Percentiles rank a stretch among this genome's conserved stretches.
Conservation (phyloP, 2,888 invertebrate species). For the Hydrotaea diabolus region DNA sequence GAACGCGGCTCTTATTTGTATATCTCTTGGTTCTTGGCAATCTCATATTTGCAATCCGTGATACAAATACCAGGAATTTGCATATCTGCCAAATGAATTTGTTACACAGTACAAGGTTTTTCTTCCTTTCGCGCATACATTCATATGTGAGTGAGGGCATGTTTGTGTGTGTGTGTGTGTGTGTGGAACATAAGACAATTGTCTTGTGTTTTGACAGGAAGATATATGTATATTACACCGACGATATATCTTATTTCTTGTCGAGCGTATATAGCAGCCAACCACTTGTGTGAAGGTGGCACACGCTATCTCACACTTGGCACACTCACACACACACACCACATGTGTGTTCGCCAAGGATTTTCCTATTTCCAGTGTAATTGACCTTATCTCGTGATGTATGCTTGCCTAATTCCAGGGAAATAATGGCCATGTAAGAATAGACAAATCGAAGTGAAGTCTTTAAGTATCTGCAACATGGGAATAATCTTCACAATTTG, state of each 20-base stretch:
- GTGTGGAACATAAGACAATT: not conserved
- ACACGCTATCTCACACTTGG: not conserved
- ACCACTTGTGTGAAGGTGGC: constrained; percentile 2
- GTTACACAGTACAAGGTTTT: not conserved
- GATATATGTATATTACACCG: not conserved
- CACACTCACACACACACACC: too few species aligned
- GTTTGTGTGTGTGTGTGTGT: not conserved
- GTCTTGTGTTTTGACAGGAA: constrained; percentile 2
- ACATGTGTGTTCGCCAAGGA: not conserved
- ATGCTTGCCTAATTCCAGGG: not conserved
- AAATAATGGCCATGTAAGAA: not conserved
- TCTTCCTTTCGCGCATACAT: not conserved
- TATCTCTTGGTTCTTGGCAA: not conserved
- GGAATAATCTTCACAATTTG: not conserved
- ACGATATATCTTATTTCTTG: not conserved
- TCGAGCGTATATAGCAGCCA: not conserved
- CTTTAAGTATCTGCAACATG: not conserved
- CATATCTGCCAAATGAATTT: constrained; percentile 34
- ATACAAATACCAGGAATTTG: constrained; percentile 24
- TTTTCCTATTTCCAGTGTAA: constrained; percentile 18
- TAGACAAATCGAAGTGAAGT: constrained; percentile 1
- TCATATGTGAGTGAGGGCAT: too few species aligned
- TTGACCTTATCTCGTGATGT: constrained; percentile 42
- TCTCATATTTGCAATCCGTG: constrained; percentile 27
- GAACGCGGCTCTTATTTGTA: not conserved